These are phyloP conservation scores for Heliothis peltigera DNA, from an alignment of 2,888 invertebrate genomes.

Conservation along the genomic window DNA sequence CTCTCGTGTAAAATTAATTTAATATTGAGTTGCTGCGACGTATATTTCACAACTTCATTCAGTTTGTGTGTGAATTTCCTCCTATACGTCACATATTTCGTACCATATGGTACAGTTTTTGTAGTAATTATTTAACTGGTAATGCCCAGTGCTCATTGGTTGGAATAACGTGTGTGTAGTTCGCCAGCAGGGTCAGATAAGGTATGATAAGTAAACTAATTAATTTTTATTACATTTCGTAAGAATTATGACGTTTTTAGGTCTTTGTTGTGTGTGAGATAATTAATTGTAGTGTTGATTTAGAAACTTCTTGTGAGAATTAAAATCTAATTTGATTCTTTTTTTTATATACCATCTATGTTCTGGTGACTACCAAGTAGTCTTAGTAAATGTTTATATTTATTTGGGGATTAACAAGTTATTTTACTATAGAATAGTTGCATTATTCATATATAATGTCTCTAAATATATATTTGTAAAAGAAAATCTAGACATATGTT, in stretches of 20 bases:
- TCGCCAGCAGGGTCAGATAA: constrained; percentile 30
- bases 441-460: too few relatives aligned
- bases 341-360: background rate
- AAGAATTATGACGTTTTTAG: background rate
- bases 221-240: constrained; percentile 9
- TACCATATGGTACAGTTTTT: constrained; percentile 37
- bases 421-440: too few relatives aligned
- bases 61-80: constrained; percentile 18
- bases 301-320: background rate
- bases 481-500: too few relatives aligned
- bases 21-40: background rate
- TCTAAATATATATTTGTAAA: too few relatives aligned
- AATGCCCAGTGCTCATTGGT: constrained; percentile 25
- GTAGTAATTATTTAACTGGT: constrained; percentile 18
- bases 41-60: background rate
- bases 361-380: background rate
- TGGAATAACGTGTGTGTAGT: constrained; percentile 3
- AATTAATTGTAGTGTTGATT: background rate
- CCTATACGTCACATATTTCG: constrained; percentile 36
- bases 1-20: constrained; percentile 32
- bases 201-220: constrained; percentile 23
- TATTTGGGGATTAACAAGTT: too few relatives aligned
- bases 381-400: background rate
- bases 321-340: background rate
- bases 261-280: background rate